Evolutionary conservation across 2,888 invertebrate genomes (phyloP), one percentile per base, ranked within the genome.

Genomic region (Caenorhabditis wallacei): DNA sequence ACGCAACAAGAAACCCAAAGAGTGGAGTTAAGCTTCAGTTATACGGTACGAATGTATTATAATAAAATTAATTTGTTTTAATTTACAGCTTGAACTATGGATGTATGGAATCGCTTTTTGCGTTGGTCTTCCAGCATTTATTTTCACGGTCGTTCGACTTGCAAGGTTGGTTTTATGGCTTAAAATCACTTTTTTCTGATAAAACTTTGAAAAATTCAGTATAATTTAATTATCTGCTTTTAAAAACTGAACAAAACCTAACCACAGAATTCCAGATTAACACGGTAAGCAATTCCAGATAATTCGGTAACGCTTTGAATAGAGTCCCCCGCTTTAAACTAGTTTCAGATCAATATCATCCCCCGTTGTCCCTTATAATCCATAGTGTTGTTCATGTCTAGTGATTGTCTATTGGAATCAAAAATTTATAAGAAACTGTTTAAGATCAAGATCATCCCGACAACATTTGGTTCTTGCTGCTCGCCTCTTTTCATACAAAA

Each of bases 21-120:
- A 20, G 64, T 80, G 20, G 71, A 79, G 54, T 64, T 86, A 16
- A 84, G 80, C 69, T 86, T 84, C 78, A 82, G 86, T 26, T 86
- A 86, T 68, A 84, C 80, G 69, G 86, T 86, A 68, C 20, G 1
- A 48, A 18, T 48, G 71, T 30, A 20, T 2, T 30, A 35, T 8
- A 20, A 54, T 30, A 8, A 7, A 37, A 7, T 11, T 22, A n/a
- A 11, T 26, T 10, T 43, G 4, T 24, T 20, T 26, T 37, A 13
- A 59, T 13, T 66, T 74, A 54, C 83, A 85, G 84, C 69, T 88
- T 0, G 88, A 88, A 43, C 59, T 82, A 80, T 84, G 82, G 75
- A 87, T 88, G 85, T 88, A 88, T 54, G 87, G 86, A 22, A 70
- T 82, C 7, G 84, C 86, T 8, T 74, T 86, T 16, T 48, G 81